Evolutionary conservation across 2,888 invertebrate genomes (phyloP).

Genomic region (Drosophila percnosoma): DNA sequence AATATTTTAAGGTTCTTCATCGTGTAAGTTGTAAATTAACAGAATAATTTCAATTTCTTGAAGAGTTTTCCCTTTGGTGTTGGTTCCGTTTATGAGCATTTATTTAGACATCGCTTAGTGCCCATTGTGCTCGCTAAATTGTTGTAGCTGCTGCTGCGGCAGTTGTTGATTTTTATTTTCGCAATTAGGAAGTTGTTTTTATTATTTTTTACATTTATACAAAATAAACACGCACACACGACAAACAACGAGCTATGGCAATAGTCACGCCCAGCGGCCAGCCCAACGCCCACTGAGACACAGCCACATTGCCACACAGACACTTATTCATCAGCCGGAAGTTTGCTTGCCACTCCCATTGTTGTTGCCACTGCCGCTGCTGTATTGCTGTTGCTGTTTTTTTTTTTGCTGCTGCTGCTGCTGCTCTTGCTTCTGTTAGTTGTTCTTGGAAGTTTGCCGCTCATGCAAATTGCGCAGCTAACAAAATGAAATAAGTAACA

Average conservation of each 20-base stretch:
- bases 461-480: conserved; percentile 77
- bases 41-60: not conserved
- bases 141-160: conserved; percentile 36
- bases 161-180: conserved; percentile 75
- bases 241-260: conserved; percentile 37
- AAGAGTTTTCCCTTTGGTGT: not conserved
- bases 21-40: not conserved
- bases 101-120: conserved; percentile 1
- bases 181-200: conserved; percentile 78
- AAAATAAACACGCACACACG: conserved; percentile 61
- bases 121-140: conserved; percentile 43
- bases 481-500: conserved; percentile 31
- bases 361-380: conserved; percentile 36
- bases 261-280: conserved; percentile 50
- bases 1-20: not conserved
- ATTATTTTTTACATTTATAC: conserved; percentile 67
- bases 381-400: conserved; percentile 29
- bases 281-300: conserved; percentile 26
- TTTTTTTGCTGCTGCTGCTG: conserved; percentile 36
- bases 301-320: conserved; percentile 58
- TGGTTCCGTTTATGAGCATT: not conserved
- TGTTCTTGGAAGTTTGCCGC: conserved; percentile 79
- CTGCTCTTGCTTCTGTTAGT: conserved; percentile 70
- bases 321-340: conserved; percentile 80
- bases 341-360: conserved; percentile 66